Evolutionary conservation across 2,797 vertebrate species (phyloP).

Genomic region (Sebastes nivosus): DNA sequence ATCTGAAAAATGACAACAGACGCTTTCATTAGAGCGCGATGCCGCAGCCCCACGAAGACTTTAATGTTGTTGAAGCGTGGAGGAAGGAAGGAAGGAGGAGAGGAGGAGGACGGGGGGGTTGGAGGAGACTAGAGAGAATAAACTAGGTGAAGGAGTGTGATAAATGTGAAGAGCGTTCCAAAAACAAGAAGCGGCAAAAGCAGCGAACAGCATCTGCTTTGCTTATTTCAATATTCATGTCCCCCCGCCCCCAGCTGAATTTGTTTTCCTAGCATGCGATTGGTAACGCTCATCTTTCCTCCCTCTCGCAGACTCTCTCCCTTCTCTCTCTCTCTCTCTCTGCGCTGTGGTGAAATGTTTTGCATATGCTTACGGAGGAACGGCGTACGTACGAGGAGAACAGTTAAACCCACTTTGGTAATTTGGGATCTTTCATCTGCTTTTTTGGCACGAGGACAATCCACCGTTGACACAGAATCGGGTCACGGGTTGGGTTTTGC

Average conservation of each 20-base stretch:
- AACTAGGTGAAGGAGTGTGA: slow-evolving; percentile 82
- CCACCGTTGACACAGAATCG: slow-evolving; percentile 43
- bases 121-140: slow-evolving; percentile 61
- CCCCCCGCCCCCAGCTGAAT: slow-evolving; percentile 48
- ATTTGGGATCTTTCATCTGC: slow-evolving; percentile 70
- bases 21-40: slow-evolving; percentile 88
- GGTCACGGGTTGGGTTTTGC: slow-evolving; percentile 54
- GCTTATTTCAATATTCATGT: slow-evolving; percentile 80
- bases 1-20: slow-evolving; percentile 87
- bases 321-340: slow-evolving; percentile 3
- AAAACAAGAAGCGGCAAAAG: slow-evolving; percentile 71
- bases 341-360: slow-evolving; percentile 59
- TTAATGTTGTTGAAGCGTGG: slow-evolving; percentile 83
- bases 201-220: slow-evolving; percentile 67
- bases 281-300: slow-evolving; percentile 70
- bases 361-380: slow-evolving; percentile 66
- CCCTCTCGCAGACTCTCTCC: slow-evolving; percentile 31
- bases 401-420: slow-evolving; percentile 64
- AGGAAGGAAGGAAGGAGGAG: slow-evolving; percentile 51
- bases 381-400: slow-evolving; percentile 9
- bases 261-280: slow-evolving; percentile 72
- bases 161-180: slow-evolving; percentile 77
- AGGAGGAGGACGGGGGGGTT: not conserved
- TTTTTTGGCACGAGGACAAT: slow-evolving; percentile 50
- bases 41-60: slow-evolving; percentile 77